Conservation (phyloP, 2,113 vertebrate species). For the Pungitius pungitius region DNA sequence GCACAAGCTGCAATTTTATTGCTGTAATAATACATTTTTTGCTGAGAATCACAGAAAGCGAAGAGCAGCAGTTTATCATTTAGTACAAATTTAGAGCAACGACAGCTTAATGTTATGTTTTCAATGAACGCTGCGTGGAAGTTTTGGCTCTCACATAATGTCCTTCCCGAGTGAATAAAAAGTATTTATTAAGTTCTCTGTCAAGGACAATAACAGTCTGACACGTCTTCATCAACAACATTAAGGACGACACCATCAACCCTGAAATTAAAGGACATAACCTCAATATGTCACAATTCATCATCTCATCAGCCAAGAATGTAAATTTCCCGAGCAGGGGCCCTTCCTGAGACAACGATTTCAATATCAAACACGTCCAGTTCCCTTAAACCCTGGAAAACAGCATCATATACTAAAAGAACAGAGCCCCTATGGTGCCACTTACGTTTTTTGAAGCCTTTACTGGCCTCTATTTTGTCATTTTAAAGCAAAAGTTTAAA, state of each 20-base stretch:
- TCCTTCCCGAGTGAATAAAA: neutral
- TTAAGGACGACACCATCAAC: neutral
- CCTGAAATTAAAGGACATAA: slow-evolving; percentile 19
- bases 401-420: neutral
- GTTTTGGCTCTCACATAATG: slow-evolving; percentile 18
- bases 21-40: neutral
- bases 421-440: no score
- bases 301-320: slow-evolving; percentile 27
- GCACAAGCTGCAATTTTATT: slow-evolving; percentile 1
- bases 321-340: neutral
- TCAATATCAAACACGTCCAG: neutral
- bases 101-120: neutral
- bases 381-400: no score
- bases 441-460: neutral
- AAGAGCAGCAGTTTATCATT: neutral
- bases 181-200: slow-evolving; percentile 24
- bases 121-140: neutral
- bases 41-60: neutral
- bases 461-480: neutral
- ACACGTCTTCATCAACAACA: neutral
- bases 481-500: neutral
- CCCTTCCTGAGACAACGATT: neutral
- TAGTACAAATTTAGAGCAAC: neutral
- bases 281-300: slow-evolving; percentile 23
- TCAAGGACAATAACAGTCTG: slow-evolving; percentile 36